Evolutionary conservation across 1,140 invertebrate species (phyloP).

Genomic region (Globodera rostochiensis): DNA sequence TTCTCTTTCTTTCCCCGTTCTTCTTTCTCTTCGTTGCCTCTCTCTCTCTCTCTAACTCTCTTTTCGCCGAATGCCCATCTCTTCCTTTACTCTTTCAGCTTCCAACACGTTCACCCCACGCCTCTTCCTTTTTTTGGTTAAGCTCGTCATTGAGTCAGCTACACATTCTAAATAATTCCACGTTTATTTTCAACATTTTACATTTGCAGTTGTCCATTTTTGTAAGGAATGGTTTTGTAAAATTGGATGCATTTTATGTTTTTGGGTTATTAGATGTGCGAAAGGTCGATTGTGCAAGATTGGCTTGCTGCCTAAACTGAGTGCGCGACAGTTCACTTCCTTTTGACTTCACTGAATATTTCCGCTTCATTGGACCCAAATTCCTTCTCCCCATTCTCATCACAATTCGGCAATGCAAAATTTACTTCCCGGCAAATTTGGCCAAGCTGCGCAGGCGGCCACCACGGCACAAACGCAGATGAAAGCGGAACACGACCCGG

Average conservation of each 20-base stretch:
- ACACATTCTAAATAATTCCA: no score
- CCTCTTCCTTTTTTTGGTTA: no score
- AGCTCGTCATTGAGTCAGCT: no score
- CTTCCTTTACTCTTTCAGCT: no score
- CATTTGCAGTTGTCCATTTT: no score
- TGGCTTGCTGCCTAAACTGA: not conserved
- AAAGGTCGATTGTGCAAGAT: not conserved
- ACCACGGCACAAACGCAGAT: slow-evolving; percentile 54
- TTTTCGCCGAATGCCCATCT: no score
- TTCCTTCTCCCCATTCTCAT: not conserved
- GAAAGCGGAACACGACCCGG: slow-evolving; percentile 65
- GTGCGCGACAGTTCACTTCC: not conserved
- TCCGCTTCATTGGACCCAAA: not conserved
- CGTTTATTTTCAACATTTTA: no score
- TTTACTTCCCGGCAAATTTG: slow-evolving; percentile 29
- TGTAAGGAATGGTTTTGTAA: no score
- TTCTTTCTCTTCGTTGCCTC: not conserved
- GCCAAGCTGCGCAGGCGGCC: slow-evolving; percentile 28
- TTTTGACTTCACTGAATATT: not conserved
- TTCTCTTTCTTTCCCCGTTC: not conserved
- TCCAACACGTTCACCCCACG: no score
- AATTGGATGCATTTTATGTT: no score
- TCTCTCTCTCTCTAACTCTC: not conserved
- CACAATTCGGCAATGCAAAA: slow-evolving; percentile 12
- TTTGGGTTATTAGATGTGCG: not conserved